phyloP scores from a whole-genome alignment of 1,140 invertebrate species.

The Hydropsyche tenuis region DNA sequence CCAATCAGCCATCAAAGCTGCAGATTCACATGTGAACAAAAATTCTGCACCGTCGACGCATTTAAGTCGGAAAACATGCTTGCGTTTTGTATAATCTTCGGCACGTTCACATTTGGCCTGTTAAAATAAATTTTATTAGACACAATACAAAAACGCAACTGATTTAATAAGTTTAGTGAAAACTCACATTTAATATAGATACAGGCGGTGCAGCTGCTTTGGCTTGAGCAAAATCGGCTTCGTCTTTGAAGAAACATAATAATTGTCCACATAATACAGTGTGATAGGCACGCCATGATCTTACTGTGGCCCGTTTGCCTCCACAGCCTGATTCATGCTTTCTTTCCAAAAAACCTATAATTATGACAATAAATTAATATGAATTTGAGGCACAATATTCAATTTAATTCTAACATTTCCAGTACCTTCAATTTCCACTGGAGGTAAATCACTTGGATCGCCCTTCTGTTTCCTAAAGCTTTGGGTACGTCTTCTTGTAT shows the following conservation, averaged over 20 bases:
- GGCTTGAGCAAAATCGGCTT: constrained; percentile 85
- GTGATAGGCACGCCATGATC: constrained; percentile 96
- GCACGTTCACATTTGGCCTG: constrained; percentile 78
- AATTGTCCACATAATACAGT: constrained; percentile 95
- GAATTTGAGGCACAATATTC: background rate
- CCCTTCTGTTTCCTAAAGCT: constrained; percentile 82
- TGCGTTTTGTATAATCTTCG: constrained; percentile 93
- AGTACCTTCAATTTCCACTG: constrained; percentile 87
- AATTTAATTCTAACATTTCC: background rate
- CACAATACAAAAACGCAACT: background rate
- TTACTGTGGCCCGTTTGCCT: constrained; percentile 90
- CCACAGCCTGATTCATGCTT: constrained; percentile 94
- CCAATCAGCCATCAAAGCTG: constrained; percentile 89
- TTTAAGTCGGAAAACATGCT: constrained; percentile 89
- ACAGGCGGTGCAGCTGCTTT: constrained; percentile 91
- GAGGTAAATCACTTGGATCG: constrained; percentile 79
- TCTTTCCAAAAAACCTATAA: constrained; percentile 76
- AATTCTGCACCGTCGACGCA: constrained; percentile 93
- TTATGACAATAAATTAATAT: constrained; percentile 7
- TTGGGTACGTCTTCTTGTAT: constrained; percentile 85
- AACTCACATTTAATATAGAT: constrained; percentile 75
- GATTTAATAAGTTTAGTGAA: no score
- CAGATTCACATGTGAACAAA: constrained; percentile 79
- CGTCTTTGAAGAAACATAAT: constrained; percentile 97
- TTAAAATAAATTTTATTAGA: background rate